A percentile compares a stretch with the other conserved stretches of the same genome.
Conservation (phyloP, 2,113 vertebrate species). For the Raphicerus campestris region DNA sequence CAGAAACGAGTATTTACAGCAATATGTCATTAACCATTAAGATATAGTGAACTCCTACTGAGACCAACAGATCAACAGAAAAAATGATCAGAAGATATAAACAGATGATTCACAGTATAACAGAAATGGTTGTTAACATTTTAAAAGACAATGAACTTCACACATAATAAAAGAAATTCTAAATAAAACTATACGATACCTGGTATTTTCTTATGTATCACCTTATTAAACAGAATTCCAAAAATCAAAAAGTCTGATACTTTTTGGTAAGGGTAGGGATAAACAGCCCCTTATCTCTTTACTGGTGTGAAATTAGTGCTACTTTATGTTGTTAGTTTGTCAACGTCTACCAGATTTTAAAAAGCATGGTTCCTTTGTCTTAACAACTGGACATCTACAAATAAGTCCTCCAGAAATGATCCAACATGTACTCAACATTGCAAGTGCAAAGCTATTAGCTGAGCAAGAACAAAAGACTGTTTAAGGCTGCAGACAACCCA, state of each 20-base stretch:
- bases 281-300: neutral
- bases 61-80: neutral
- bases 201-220: neutral
- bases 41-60: neutral
- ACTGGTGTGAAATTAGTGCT: neutral
- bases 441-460: neutral
- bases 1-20: neutral
- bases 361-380: neutral
- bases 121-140: neutral
- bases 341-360: neutral
- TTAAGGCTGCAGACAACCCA: neutral
- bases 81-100: neutral
- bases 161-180: neutral
- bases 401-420: neutral
- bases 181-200: neutral
- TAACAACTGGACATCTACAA: neutral
- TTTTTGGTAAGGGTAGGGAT: neutral
- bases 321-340: neutral
- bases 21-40: neutral
- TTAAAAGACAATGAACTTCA: neutral
- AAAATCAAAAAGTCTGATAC: neutral
- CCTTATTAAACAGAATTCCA: neutral
- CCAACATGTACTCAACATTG: neutral
- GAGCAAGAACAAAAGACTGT: neutral
- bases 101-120: neutral